Base-by-base conservation (phyloP, 2,888 invertebrate species). In the Drosophila kuntzei region DNA sequence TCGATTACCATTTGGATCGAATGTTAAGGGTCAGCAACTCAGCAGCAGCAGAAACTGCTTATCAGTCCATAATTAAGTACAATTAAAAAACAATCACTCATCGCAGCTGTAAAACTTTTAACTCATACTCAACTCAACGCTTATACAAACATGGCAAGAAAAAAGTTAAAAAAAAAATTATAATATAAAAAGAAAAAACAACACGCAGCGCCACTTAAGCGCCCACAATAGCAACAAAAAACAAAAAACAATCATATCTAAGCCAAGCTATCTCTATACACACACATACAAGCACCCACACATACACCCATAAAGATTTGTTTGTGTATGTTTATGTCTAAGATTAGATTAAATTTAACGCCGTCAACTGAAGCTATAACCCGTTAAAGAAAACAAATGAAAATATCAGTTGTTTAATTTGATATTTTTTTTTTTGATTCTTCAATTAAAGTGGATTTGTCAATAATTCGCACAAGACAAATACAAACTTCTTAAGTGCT, bases 41-140 rank as follows among this genome's bases (percentile, higher is more conserved):
- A 63, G 39, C 47, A 29, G 39, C 49, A 49, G 54, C 22, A 44
- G 37, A 49, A 46, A 49, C 49, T 51, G 65, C 25, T 76, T 66
- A 70, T 70, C 60, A 51, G 18, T 41, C 34, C 9, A 32, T 63
- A 73, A 87, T 73, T 88, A 71, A 69, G 61, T 69, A 60, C 73
- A 79, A 89, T 88, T 80, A 88, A 85, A 88, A 79, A 64, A 6
- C 81, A 86, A 88, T 86, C 86, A 86, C 58, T 86, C 80, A 80
- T 58, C 32, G 20, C 44, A 43, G 62, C 46, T 51, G 75, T 43
- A 61, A 63, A 71, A 47, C 29, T 64, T 57, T 84, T 61, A 77
- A 65, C 65, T 66, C 68, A 55, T 72, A 34, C n/a, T n/a, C 34
- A 34, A 34, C 34, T 72, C 69, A 71, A 62, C 67, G 51, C 68